These are phyloP conservation scores for Pelobates fuscus DNA, from an alignment of 2,113 vertebrate genomes.

Conservation along the genomic window DNA sequence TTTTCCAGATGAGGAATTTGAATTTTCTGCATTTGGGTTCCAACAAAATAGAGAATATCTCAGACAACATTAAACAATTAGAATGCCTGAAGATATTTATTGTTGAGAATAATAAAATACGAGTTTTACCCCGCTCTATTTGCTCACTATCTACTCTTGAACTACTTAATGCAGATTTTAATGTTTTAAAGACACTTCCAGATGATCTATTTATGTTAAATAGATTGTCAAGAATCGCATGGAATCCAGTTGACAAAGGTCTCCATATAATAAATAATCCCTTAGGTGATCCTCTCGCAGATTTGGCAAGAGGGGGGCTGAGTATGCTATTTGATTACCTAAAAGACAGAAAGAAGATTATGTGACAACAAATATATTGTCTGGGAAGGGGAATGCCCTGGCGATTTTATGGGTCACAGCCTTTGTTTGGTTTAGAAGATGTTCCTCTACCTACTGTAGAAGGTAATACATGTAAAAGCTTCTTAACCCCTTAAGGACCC, in stretches of 20 bases:
- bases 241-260: slow-evolving; percentile 91
- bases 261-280: slow-evolving; percentile 90
- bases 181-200: slow-evolving; percentile 83
- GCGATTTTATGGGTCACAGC: too few relatives aligned
- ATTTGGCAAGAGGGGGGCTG: slow-evolving; percentile 83
- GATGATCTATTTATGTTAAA: slow-evolving; percentile 79
- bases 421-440: too few relatives aligned
- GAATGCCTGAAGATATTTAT: slow-evolving; percentile 87
- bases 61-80: slow-evolving; percentile 87
- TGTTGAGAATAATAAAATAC: slow-evolving; percentile 82
- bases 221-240: slow-evolving; percentile 76
- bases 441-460: too few relatives aligned
- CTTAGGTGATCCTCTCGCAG: slow-evolving; percentile 82
- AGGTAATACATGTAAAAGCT: too few relatives aligned
- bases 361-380: background rate
- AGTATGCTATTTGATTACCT: slow-evolving; percentile 85
- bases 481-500: too few relatives aligned
- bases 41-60: slow-evolving; percentile 86
- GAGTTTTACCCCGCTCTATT: slow-evolving; percentile 78
- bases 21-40: slow-evolving; percentile 88
- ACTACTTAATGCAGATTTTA: slow-evolving; percentile 88
- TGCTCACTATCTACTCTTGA: slow-evolving; percentile 80
- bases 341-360: slow-evolving; percentile 75
- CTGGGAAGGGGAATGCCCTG: too few relatives aligned
- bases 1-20: slow-evolving; percentile 82